Base-by-base conservation (phyloP, 2,113 vertebrate genomes). In the Pseudorectes ferrugineus region DNA sequence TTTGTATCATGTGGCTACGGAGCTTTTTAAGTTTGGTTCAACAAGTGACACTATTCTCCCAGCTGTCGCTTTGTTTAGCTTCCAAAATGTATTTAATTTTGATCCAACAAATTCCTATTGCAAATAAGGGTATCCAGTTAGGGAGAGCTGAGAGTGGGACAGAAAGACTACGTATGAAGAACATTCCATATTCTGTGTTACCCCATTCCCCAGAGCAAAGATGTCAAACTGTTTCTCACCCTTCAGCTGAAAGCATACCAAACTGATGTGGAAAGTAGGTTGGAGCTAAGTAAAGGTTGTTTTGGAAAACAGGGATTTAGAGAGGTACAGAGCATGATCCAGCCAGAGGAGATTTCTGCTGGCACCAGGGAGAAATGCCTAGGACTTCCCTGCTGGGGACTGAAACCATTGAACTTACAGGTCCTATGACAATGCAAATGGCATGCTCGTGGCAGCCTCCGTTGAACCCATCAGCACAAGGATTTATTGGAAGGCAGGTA, bases 361-460 rank as follows among this genome's bases (percentile, higher is more conserved):
- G 63, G 65, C 48, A 48, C 20, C 3, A 16, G 61, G 33, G 22
- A 70, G 76, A 75, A 77, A 49, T 28, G 8, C 31, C 24, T 65
- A 4, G 1, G n/a, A 11, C 6, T 55, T 77, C 23, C 20, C 29
- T 36, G 28, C 45, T 31, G 46, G 33, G 42, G 8, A 26, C n/a
- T 12, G 57, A 76, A 83, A 46, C 10, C 0, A 12, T 85, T 73
- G 20, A 9, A 97, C 98, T 98, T 95, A 99, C 99, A 55, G 99
- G 98, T 51, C 98, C 98, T 0, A 82, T 98, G 98, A 98, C 98
- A 82, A 52, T 98, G 98, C 99, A 99, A 82, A 70, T 74, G 51
- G 99, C 99, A 8, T 99, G 99, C 67, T 99, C 98, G 0, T 99
- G 98, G 88, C 99, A 99, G 45, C 98, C 98, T 9, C 99, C 99